phyloP scores from a whole-genome alignment of 2,113 vertebrate genomes.

The Podocnemis expansa region DNA sequence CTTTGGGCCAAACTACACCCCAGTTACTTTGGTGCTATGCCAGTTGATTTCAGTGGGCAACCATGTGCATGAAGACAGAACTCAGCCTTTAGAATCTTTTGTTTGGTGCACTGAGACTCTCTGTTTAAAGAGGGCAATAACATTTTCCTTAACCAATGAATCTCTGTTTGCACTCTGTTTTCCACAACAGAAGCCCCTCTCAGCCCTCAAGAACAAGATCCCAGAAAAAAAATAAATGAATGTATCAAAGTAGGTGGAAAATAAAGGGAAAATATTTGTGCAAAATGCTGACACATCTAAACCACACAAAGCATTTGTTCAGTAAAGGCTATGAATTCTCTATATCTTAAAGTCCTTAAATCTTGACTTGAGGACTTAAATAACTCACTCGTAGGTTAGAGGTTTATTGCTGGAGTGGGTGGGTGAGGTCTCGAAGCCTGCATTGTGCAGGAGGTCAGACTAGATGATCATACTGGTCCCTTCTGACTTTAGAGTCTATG shows the following conservation, averaged over 20 bases:
- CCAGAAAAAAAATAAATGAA: slow-evolving; percentile 41
- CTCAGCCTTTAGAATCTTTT: not conserved
- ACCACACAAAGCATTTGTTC: slow-evolving; percentile 49
- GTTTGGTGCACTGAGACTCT: not conserved
- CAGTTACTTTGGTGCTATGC: not conserved
- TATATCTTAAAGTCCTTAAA: too few species aligned
- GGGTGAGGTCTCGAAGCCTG: too few species aligned
- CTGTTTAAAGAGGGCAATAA: not conserved
- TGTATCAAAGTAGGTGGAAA: slow-evolving; percentile 61
- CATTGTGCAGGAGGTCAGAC: too few species aligned
- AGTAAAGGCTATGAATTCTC: slow-evolving; percentile 15
- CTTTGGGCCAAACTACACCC: not conserved
- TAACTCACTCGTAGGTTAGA: too few species aligned
- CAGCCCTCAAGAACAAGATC: not conserved
- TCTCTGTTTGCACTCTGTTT: not conserved
- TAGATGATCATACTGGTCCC: too few species aligned
- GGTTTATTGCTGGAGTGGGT: too few species aligned
- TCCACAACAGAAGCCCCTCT: slow-evolving; percentile 6
- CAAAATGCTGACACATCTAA: slow-evolving; percentile 53
- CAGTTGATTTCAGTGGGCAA: not conserved
- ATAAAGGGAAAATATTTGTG: slow-evolving; percentile 12
- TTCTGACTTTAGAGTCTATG: too few species aligned
- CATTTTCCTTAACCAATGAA: not conserved
- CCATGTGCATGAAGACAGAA: not conserved
- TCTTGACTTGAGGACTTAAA: too few species aligned